Evolutionary conservation across 1,140 invertebrate species (phyloP), one percentile per base, ranked within the genome.

Genomic region (Drosophila orena): DNA sequence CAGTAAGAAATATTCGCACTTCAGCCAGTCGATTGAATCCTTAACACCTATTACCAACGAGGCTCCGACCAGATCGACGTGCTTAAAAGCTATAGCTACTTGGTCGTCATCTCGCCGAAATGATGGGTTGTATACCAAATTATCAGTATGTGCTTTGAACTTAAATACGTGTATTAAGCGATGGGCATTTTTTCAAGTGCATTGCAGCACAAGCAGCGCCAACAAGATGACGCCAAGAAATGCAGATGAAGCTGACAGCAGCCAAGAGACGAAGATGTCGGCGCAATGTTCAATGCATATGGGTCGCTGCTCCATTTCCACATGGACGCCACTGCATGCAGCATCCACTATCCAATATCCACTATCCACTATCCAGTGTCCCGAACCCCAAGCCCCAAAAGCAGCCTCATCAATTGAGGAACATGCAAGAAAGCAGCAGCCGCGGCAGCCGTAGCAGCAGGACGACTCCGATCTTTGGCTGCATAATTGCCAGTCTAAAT

Each of bases 401-500:
- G 70, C 72, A 80, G 66, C 69, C 85, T 77, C 85, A 85, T 90
- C 85, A 85, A 90, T 90, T 90, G 74, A 55, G 62, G 52, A 77
- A 77, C 74, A 68, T 77, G 73, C 59, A 72, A 46, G 59, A 40
- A 71, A 60, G 61, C 53, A 49, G 47, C 52, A 68, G 42, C 52
- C 58, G 49, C 34, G 54, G 56, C 64, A 76, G 44, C 35, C 57
- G 56, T 58, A 76, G 60, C 68, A 81, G 59, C 62, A 65, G 49
- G 55, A 78, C 65, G 38, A 66, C 73, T 64, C 54, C 69, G 50
- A 75, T 75, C 59, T 52, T 60, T 85, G 58, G 61, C 84, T 84
- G 84, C 79, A 89, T 89, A 86, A 86, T 86, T 86, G 83, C 79
- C 79, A 88, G 79, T 79, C 83, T 83, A 86, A 88, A 85, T 85